phyloP scores from a whole-genome alignment of 1,140 invertebrate genomes.

The Vanessa tameamea region DNA sequence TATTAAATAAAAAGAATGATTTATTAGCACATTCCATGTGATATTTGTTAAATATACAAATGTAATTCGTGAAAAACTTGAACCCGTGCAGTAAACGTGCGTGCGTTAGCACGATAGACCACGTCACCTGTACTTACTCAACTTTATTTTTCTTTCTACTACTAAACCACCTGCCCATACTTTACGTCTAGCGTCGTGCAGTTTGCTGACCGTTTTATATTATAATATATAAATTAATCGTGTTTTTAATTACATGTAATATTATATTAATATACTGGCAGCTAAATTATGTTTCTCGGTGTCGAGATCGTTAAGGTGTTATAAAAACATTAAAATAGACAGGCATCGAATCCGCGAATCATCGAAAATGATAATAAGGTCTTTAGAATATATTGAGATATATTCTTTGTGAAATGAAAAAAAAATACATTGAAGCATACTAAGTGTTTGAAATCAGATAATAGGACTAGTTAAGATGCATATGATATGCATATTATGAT shows the following conservation, averaged over 20 bases:
- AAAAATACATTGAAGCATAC: too few relatives aligned
- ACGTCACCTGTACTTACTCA: not conserved
- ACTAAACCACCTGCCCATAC: not conserved
- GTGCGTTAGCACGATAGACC: not conserved
- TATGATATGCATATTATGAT: too few relatives aligned
- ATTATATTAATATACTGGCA: not conserved
- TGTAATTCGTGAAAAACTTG: conserved; percentile 1
- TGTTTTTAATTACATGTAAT: conserved; percentile 5
- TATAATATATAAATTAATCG: conserved; percentile 3
- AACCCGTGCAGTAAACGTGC: not conserved
- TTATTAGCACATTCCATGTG: too few relatives aligned
- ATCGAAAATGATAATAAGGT: too few relatives aligned
- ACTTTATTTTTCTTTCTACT: not conserved
- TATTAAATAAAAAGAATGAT: too few relatives aligned
- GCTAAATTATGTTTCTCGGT: not conserved
- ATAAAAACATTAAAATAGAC: too few relatives aligned
- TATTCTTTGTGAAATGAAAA: too few relatives aligned
- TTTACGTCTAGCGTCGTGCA: not conserved
- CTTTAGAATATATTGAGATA: too few relatives aligned
- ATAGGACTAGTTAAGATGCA: too few relatives aligned
- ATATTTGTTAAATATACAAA: not conserved
- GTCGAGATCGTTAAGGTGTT: not conserved
- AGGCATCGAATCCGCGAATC: too few relatives aligned
- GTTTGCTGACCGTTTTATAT: not conserved
- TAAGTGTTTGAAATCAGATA: too few relatives aligned